Base-by-base conservation (phyloP, 2,797 vertebrate genomes). In the Sitta carolinensis region DNA sequence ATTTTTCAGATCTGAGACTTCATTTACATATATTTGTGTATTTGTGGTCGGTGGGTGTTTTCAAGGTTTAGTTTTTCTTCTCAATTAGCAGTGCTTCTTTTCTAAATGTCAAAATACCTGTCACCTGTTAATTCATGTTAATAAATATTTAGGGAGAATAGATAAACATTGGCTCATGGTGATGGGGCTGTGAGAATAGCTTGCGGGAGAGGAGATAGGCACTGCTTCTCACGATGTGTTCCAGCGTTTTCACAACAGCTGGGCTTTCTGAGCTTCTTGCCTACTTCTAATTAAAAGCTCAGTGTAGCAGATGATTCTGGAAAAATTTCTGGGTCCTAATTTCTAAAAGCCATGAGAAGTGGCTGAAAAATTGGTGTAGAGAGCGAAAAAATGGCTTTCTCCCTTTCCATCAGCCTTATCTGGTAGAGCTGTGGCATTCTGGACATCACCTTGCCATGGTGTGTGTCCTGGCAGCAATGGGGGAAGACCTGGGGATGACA, bases 71-170 rank as follows among this genome's bases (percentile, higher is more conserved):
- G 0, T 66, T 77, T 79, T 67, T 32, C 85, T 57, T 25, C 77
- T 81, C 64, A 79, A 50, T 91, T 91, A 94, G 62, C 48, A 16
- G 40, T 21, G 26, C 47, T 81, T 63, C 57, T 74, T 84, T 48
- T 68, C 40, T 75, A 55, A 55, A 73, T 81, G 77, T 91, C 94
- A 91, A 91, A 94, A 91, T 88, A 94, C 43, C 87, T 90, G 83
- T 81, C 80, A 76, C 93, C 83, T 62, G 23, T 66, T 87, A 23
- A 78, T 26, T 72, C 36, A 48, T 17, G 54, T 68, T 94, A 81
- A 88, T 86, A 88, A 88, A 66, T 69, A 55, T 94, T 84, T n/a
- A 20, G n/a, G 73, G 25, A 87, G 59, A 81, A 50, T 2, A 52
- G 34, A 27, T 64, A 84, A 94, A 93, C 55, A 52, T 11, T 1